A percentile compares a stretch with the other conserved stretches of the same genome.
Conservation (phyloP, 1,140 invertebrate species). For the Macrotrachela quadricornifera region DNA sequence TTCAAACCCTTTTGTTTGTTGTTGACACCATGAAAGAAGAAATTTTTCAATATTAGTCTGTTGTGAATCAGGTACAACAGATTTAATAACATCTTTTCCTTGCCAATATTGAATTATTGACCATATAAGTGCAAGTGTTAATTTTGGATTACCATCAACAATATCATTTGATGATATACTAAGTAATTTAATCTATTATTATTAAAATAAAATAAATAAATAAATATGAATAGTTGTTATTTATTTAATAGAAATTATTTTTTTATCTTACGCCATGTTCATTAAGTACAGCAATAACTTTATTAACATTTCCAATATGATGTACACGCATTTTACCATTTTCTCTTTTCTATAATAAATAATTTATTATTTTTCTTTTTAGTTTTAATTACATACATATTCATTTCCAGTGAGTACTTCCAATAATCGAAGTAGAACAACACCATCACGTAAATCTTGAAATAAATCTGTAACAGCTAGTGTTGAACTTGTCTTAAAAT, state of each 20-base stretch:
- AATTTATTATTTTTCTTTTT: not conserved
- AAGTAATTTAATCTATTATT: conserved; percentile 65
- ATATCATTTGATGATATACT: conserved; percentile 98
- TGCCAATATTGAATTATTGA: conserved; percentile 96
- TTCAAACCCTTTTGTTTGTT: conserved; percentile 1
- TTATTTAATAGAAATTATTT: not conserved
- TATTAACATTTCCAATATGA: conserved; percentile 71
- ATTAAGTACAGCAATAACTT: conserved; percentile 55
- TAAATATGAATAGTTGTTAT: not conserved
- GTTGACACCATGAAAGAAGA: conserved; percentile 4
- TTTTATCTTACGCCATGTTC: conserved; percentile 24
- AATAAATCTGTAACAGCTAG: conserved; percentile 2
- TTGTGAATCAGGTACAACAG: not conserved
- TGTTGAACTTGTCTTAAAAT: not conserved
- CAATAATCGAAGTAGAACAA: not conserved
- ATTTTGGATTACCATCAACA: conserved; percentile 95
- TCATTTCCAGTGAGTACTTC: conserved; percentile 5
- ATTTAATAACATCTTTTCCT: conserved; percentile 37
- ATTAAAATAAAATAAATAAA: not conserved
- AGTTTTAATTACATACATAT: not conserved
- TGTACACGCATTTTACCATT: conserved; percentile 68
- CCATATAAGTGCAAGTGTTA: conserved; percentile 94
- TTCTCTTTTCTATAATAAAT: conserved; percentile 48
- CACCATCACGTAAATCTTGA: conserved; percentile 7
- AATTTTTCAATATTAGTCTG: conserved; percentile 6